Conservation (phyloP, 2,113 vertebrate species). For the Neogale vison region DNA sequence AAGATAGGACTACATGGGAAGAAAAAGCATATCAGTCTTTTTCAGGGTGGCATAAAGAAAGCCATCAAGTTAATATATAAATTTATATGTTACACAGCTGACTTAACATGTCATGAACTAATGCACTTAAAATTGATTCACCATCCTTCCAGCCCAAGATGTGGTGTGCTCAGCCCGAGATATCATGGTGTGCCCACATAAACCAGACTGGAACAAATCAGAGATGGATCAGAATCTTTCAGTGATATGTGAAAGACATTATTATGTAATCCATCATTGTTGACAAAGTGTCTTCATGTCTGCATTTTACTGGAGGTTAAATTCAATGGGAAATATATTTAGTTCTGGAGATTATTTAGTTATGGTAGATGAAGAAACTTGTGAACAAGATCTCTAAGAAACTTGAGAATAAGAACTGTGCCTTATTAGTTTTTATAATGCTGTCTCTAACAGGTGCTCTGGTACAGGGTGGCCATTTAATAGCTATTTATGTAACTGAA, state of each 20-base stretch:
- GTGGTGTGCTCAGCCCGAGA: conserved; percentile 32
- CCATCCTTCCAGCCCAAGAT: not conserved
- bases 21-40: conserved; percentile 34
- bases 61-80: conserved; percentile 35
- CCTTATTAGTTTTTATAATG: conserved; percentile 4
- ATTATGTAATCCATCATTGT: not conserved
- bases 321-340: not conserved
- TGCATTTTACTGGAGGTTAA: not conserved
- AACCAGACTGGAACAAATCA: not conserved
- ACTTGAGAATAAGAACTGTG: not conserved
- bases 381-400: too few species aligned
- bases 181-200: rapidly evolving
- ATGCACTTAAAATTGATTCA: not conserved
- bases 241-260: not conserved
- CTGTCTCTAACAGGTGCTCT: not conserved
- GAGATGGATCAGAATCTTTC: not conserved
- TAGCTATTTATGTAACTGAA: not conserved
- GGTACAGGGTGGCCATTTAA: not conserved
- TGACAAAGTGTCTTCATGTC: not conserved
- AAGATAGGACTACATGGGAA: not conserved
- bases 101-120: conserved; percentile 62
- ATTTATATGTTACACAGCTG: conserved; percentile 42
- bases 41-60: conserved; percentile 61
- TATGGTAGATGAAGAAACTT: not conserved
- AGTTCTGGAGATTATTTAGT: not conserved